Conservation (phyloP, 2,113 vertebrate genomes). For the Dendropsophus ebraccatus region DNA sequence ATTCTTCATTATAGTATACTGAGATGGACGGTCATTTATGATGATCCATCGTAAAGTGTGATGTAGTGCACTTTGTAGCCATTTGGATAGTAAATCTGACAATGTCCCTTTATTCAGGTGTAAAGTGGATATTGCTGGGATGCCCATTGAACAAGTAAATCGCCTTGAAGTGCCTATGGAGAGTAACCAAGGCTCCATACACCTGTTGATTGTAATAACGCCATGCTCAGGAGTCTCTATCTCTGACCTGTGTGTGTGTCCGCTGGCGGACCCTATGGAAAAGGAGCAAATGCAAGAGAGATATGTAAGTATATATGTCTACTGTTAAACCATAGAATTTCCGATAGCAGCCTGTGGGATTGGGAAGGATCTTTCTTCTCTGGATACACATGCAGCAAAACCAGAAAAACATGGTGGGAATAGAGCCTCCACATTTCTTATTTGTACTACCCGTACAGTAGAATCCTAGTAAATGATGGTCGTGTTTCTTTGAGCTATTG, state of each 20-base stretch:
- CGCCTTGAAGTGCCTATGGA: constrained; percentile 78
- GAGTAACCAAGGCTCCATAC: constrained; percentile 77
- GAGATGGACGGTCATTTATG: neutral
- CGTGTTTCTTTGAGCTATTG: too few relatives aligned
- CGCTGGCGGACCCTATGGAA: constrained; percentile 78
- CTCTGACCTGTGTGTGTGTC: constrained; percentile 82
- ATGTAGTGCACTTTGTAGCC: neutral
- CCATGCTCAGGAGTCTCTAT: constrained; percentile 85
- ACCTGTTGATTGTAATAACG: constrained; percentile 80
- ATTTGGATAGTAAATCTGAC: constrained; percentile 12
- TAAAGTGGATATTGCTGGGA: constrained; percentile 81
- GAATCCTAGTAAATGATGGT: too few relatives aligned
- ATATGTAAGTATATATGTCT: constrained; percentile 79
- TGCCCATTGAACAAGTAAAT: constrained; percentile 77
- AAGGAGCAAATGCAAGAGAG: constrained; percentile 73
- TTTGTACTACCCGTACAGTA: too few relatives aligned
- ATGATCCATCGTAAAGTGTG: neutral
- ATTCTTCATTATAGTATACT: neutral
- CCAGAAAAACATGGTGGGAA: too few relatives aligned
- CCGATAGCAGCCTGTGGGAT: neutral
- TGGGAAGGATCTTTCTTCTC: too few relatives aligned
- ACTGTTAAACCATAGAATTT: neutral
- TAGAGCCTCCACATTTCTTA: too few relatives aligned
- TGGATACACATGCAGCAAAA: too few relatives aligned
- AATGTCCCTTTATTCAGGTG: constrained; percentile 73